Percentiles rank a stretch among this genome's conserved stretches.
phyloP scores from a whole-genome alignment of 1,140 invertebrate species.

The Drosophila busckii region DNA sequence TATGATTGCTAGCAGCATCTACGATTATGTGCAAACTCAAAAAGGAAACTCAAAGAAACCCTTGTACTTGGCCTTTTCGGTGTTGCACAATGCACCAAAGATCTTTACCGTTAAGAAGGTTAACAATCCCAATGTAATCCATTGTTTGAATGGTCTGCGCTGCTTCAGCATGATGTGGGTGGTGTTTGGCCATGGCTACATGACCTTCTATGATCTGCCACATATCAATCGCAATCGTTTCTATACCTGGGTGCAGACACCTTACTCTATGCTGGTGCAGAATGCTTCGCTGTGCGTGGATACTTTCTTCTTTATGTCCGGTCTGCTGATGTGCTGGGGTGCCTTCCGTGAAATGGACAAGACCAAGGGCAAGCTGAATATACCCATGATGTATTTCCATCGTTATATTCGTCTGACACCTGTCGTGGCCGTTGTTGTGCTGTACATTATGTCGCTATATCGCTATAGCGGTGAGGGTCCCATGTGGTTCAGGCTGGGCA shows the following conservation, averaged over 20 bases:
- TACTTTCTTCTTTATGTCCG: conserved; percentile 85
- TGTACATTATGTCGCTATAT: conserved; percentile 80
- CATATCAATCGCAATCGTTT: conserved; percentile 56
- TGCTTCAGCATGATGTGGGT: conserved; percentile 85
- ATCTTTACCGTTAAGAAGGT: conserved; percentile 69
- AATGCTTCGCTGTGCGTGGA: conserved; percentile 84
- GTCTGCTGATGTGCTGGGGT: conserved; percentile 84
- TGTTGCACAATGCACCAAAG: conserved; percentile 68
- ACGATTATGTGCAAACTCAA: conserved; percentile 63
- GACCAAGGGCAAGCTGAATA: conserved; percentile 79
- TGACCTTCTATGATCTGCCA: conserved; percentile 64
- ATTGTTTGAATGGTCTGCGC: conserved; percentile 81
- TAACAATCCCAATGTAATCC: conserved; percentile 74
- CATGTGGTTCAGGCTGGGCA: conserved; percentile 80
- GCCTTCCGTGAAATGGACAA: conserved; percentile 84
- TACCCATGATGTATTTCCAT: conserved; percentile 80
- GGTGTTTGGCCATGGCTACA: conserved; percentile 82
- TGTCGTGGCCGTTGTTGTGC: conserved; percentile 80
- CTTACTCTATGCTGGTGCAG: conserved; percentile 81
- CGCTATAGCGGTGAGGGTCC: conserved; percentile 82
- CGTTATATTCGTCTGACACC: conserved; percentile 82
- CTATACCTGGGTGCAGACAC: conserved; percentile 77
- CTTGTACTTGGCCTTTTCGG: conserved; percentile 60
- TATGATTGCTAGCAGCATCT: conserved; percentile 63
- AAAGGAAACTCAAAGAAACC: conserved; percentile 60